These are phyloP conservation scores for Ochotona curzoniae DNA, from an alignment of 2,113 vertebrate genomes.

Conservation along the genomic window DNA sequence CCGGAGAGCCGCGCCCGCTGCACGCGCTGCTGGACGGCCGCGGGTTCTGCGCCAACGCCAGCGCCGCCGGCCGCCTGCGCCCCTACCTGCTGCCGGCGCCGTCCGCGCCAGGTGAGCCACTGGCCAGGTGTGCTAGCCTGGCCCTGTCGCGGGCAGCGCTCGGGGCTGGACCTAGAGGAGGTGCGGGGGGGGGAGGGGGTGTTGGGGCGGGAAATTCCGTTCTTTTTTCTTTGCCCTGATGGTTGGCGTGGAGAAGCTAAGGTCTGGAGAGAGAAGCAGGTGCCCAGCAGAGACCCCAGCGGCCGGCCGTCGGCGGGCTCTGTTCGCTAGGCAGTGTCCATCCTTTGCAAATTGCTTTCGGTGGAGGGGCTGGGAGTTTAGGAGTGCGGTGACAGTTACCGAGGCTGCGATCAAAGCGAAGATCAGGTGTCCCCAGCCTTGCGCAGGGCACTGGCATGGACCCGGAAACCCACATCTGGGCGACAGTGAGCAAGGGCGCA, in stretches of 20 bases:
- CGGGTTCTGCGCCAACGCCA: conserved; percentile 90
- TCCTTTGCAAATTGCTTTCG: not conserved
- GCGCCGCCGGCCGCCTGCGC: conserved; percentile 60
- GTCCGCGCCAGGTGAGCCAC: conserved; percentile 87
- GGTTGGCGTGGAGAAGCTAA: not conserved
- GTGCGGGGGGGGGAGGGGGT: no score
- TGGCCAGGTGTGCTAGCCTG: not conserved
- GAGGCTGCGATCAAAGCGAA: rapidly evolving
- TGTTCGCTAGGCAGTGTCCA: not conserved
- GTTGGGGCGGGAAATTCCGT: no score
- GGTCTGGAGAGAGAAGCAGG: no score
- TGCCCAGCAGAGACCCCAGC: not conserved
- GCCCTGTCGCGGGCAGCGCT: no score
- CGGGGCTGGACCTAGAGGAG: not conserved
- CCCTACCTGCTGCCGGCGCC: conserved; percentile 78
- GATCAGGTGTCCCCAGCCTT: not conserved
- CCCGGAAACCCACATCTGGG: not conserved
- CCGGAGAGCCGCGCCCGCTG: conserved; percentile 90
- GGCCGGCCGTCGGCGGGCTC: not conserved
- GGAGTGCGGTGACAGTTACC: not conserved
- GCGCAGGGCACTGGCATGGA: no score
- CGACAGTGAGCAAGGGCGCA: no score
- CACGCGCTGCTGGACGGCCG: conserved; percentile 94
- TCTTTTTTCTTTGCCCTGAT: no score
- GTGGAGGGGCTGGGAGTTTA: not conserved